phyloP scores from a whole-genome alignment of 2,888 invertebrate genomes.

The Blastobasis lacticolella region DNA sequence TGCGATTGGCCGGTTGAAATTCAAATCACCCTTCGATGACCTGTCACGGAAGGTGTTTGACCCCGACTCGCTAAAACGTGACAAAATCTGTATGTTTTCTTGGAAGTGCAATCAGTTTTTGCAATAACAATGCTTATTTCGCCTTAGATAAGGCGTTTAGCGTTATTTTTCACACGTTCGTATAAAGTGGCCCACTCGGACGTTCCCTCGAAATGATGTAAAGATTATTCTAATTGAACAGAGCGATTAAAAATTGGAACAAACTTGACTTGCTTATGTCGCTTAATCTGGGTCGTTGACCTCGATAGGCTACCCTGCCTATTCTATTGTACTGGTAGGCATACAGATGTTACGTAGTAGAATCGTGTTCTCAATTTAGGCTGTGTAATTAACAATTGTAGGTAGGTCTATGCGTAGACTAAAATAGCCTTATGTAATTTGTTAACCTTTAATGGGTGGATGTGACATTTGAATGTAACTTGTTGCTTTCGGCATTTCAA shows the following conservation, averaged over 20 bases:
- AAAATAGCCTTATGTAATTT: conserved; percentile 48
- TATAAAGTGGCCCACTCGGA: too few species aligned
- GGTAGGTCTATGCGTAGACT: conserved; percentile 37
- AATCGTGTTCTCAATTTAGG: conserved; percentile 7
- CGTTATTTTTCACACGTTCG: too few species aligned
- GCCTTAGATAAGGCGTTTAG: too few species aligned
- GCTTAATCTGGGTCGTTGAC: conserved; percentile 44
- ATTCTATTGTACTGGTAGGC: not conserved
- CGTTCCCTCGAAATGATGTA: too few species aligned
- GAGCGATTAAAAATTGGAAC: too few species aligned
- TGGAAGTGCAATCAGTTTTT: conserved; percentile 52
- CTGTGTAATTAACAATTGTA: conserved; percentile 48
- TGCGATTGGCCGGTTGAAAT: too few species aligned
- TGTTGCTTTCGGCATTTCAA: conserved; percentile 35
- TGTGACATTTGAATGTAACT: conserved; percentile 54
- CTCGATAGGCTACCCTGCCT: conserved; percentile 22
- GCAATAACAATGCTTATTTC: too few species aligned
- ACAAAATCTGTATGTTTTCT: conserved; percentile 24
- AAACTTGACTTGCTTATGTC: too few species aligned
- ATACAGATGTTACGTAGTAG: conserved; percentile 3
- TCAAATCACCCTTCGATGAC: too few species aligned
- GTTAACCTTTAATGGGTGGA: conserved; percentile 42
- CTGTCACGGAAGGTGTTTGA: too few species aligned
- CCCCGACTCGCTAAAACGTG: too few species aligned
- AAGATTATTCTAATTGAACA: too few species aligned